Percentiles rank a stretch among this genome's conserved stretches.
Evolutionary conservation across 2,113 vertebrate species (phyloP).

Genomic region (Cepphus grylle): DNA sequence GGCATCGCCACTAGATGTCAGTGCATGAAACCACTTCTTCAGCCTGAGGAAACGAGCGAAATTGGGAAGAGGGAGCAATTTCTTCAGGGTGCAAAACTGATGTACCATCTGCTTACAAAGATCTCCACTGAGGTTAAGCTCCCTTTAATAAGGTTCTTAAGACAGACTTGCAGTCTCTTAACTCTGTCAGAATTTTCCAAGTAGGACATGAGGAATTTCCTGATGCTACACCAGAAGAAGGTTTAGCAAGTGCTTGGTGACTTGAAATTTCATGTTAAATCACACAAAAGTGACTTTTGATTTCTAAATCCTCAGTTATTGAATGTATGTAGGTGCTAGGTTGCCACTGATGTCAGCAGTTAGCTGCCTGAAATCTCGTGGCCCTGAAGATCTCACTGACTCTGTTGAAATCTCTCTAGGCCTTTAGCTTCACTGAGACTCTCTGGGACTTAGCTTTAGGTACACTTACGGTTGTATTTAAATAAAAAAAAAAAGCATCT

Average conservation of each 20-base stretch:
- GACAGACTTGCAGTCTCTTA: not conserved
- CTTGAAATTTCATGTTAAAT: not conserved
- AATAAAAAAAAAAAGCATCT: not conserved
- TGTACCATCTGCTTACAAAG: not conserved
- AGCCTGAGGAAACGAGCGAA: fast-evolving
- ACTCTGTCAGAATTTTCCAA: not conserved
- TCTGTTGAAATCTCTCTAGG: not conserved
- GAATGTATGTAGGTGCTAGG: not conserved
- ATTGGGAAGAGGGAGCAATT: fast-evolving
- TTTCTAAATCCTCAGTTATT: not conserved
- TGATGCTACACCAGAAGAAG: not conserved
- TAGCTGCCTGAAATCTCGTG: not conserved
- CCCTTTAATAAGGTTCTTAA: not conserved
- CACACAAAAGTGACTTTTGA: not conserved
- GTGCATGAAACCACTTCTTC: constrained; percentile 17
- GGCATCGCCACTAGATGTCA: constrained; percentile 62
- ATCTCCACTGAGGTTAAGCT: not conserved
- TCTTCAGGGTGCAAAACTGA: not conserved
- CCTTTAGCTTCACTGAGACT: not conserved
- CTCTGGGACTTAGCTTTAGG: not conserved
- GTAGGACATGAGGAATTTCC: not conserved
- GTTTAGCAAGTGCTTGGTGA: not conserved
- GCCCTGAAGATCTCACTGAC: not conserved
- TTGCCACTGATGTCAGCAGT: not conserved
- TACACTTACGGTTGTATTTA: fast-evolving